Evolutionary conservation across 2,113 vertebrate genomes (phyloP), one percentile per base, ranked within the genome.

Genomic region (Beaufortia kweichowensis): DNA sequence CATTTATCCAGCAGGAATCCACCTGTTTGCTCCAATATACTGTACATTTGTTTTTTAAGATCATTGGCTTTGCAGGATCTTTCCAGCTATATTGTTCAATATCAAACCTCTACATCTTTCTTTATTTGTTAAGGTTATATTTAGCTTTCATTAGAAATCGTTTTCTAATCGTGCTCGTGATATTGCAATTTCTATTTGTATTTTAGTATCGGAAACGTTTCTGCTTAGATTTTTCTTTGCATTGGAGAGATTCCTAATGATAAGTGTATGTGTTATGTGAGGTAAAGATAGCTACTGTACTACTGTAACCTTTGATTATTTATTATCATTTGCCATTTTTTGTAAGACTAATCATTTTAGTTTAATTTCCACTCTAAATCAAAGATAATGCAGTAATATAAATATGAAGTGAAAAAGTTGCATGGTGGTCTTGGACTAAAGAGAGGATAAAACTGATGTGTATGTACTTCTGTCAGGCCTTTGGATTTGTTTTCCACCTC

Each of bases 331-430:
- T n/a, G n/a, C n/a, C n/a, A n/a, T n/a, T n/a, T n/a, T n/a, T n/a
- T n/a, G n/a, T n/a, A n/a, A n/a, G n/a, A n/a, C n/a, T n/a, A n/a
- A n/a, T n/a, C n/a, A n/a, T 14, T 3, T 46, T 3, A 46, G 14
- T 46, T 46, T 17, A 88, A 85, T 90, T 90, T 90, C 88, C 87
- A 88, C 85, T 9, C 10, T 35, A 35, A 35, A 35, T 9, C 33
- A 6, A 35, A 6, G 7, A 35, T 2, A 35, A 35, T 35, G 8
- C 6, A 9, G 33, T 8, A 6, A 8, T 35, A 9, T 35, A 8
- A 35, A 8, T 35, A 8, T 7, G n/a, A 7, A 35, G 33, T 35
- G 33, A 35, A 35, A 35, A 35, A 35, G 10, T 9, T 70, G 79
- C 83, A 82, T 33, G n/a, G 43, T 29, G 15, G 33, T 23, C 62